Base-by-base conservation (phyloP, 2,888 invertebrate genomes). In the Drosophila affinis region DNA sequence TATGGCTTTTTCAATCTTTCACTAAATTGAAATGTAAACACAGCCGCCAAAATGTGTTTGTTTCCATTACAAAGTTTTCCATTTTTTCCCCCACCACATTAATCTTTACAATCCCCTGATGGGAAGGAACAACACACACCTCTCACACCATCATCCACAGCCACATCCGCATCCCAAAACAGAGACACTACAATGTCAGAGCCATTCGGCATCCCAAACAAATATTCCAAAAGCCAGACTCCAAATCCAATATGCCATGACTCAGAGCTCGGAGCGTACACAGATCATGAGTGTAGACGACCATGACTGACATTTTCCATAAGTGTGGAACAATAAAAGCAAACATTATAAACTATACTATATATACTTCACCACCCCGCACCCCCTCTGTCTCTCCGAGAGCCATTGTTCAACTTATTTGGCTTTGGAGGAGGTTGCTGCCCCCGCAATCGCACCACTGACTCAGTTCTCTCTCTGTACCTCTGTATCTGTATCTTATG, bases 361-460 rank as follows among this genome's bases (percentile, higher is more conserved):
- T 45, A 9, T 39, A 7, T n/a, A n/a, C 14, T 6, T 6, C 39
- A 14, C 14, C 39, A n/a, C 39, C 4, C 10, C 32, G 9, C 10
- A 9, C 2, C 14, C 14, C 39, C 39, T 39, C 14, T 14, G 0
- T 14, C 39, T 14, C 14, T 0, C 6, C 14, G 14, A 39, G n/a
- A n/a, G 39, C 39, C 39, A 65, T 57, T 49, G 57, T 44, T 63
- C 18, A 47, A 65, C 71, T 59, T 76, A 77, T 88, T 83, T 81
- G 80, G 72, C 57, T 65, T 71, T 76, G 81, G 76, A 88, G 83
- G 88, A 75, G 78, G 72, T 88, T 76, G 84, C 83, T 88, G 88
- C 83, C 39, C 39, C 39, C 39, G 39, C 39, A 39, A 39, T n/a
- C 83, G 79, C 83, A 78, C 53, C 34, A 67, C 76, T 78, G 68